Evolutionary conservation across 1,140 invertebrate genomes (phyloP), one percentile per base, ranked within the genome.

Genomic region (Potamilus streckersoni): DNA sequence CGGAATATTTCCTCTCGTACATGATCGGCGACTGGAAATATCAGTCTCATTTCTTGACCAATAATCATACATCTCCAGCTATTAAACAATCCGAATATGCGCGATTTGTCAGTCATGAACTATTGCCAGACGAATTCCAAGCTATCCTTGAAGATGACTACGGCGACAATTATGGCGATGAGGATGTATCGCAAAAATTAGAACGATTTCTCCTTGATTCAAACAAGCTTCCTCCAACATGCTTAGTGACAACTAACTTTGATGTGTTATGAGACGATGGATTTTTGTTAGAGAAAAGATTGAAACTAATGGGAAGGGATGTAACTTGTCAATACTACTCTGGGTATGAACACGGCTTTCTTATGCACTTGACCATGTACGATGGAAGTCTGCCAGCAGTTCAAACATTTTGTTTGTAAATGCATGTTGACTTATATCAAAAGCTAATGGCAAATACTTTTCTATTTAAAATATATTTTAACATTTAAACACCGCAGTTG

Each of bases 241-340:
- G 74, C 38, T 69, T 85, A 8, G 23, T 80, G 11, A 69, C 78
- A 2, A 59, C 64, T 31, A 75, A 83, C 66, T 79, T 76, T 76
- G 83, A 85, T 66, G 74, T 82, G 0, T 58, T 83, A n/a, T 56
- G 83, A 59, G 83, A 85, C 71, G 83, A 85, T 20, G 79, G 73
- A 5, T 71, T 83, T 59, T 31, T 85, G 38, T 80, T 80, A 31
- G 81, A 68, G 2, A 65, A 69, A 56, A 64, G 82, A 73, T 62
- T 85, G 23, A 58, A 75, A 38, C 64, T 74, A 55, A 65, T 74
- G 1, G 81, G 82, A 19, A 71, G 80, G 11, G 61, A 70, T 15
- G 76, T 80, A 1, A 59, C 71, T 19, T 56, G 49, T 23, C 31
- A 55, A 19, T 70, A 76, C 63, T 31, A 60, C 12, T 19, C 62